Evolutionary conservation across 2,888 invertebrate genomes (phyloP), one percentile per base, ranked within the genome.

Genomic region (Amphimallon solstitiale): DNA sequence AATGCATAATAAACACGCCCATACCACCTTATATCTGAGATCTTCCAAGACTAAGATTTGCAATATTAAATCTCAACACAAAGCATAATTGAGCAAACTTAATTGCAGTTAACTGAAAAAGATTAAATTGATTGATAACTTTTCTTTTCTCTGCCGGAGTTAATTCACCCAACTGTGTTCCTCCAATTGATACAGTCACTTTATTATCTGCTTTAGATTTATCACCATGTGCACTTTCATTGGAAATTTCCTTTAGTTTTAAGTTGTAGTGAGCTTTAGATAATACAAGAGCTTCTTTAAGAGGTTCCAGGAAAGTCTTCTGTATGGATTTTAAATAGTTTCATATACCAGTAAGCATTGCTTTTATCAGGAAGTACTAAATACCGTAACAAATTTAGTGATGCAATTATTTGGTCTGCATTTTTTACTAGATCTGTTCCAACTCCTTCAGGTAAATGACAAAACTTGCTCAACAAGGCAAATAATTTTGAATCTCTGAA

Each of bases 401-500:
- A 83, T 15, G 92, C 86, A 65, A 95, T 88, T 54, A 95, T 88
- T 78, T 90, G 88, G 79, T 95, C 94, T 21, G 90, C 89, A 70
- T 90, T 82, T 73, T 95, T 91, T 9, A 95, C 85, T 14, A 97
- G 82, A 83, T 96, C 93, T n/a, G 92, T 91, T 76, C 90, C 87
- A 63, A 88, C 89, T 17, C 90, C 91, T 72, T 91, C 84, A 5
- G 87, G 86, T 63, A 94, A 81, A 67, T 84, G 79, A 74, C 91
- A 91, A 59, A 90, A 88, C 70, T 85, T 82, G 66, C 84, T 84
- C 29, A 93, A 75, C 75, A 91, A 77, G 35, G 84, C 84, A 64
- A 85, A 84, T 65, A 95, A 86, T 74, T 88, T 88, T 9, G 83
- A 79, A 0, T 88, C 88, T 29, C 80, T 77, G 73, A 87, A 90